Evolutionary conservation across 2,797 vertebrate species (phyloP).

Genomic region (Gymnodraco acuticeps): DNA sequence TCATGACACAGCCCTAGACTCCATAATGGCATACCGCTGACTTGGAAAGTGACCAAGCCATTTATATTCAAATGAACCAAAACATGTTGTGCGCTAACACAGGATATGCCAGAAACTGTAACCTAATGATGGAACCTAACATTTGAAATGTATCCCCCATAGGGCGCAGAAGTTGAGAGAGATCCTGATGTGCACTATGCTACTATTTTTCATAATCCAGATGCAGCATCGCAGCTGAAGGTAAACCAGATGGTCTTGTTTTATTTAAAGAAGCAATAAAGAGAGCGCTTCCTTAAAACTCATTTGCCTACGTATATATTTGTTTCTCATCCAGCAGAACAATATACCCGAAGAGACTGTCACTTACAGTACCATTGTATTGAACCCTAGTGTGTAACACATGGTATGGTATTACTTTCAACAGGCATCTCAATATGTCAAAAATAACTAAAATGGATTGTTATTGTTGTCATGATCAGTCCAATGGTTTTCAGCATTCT

Average conservation of each 20-base stretch:
- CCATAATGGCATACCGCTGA: too few relatives aligned
- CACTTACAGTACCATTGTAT: slow-evolving; percentile 18
- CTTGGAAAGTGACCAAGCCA: too few relatives aligned
- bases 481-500: background rate
- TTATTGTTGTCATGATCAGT: background rate
- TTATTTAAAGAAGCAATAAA: background rate
- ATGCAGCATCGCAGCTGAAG: background rate
- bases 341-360: background rate
- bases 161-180: background rate
- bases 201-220: slow-evolving; percentile 5
- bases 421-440: background rate
- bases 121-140: too few relatives aligned
- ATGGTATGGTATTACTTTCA: background rate
- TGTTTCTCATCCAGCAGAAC: slow-evolving; percentile 1
- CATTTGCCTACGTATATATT: background rate
- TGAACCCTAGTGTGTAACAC: background rate
- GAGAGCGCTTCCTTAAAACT: background rate
- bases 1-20: too few relatives aligned
- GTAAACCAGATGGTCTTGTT: background rate
- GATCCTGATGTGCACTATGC: slow-evolving; percentile 20
- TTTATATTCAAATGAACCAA: too few relatives aligned
- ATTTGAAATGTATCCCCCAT: background rate
- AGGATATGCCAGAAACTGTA: background rate
- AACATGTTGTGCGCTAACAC: background rate
- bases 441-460: background rate